phyloP scores from a whole-genome alignment of 2,888 invertebrate species.

The Limenitis arthemis region DNA sequence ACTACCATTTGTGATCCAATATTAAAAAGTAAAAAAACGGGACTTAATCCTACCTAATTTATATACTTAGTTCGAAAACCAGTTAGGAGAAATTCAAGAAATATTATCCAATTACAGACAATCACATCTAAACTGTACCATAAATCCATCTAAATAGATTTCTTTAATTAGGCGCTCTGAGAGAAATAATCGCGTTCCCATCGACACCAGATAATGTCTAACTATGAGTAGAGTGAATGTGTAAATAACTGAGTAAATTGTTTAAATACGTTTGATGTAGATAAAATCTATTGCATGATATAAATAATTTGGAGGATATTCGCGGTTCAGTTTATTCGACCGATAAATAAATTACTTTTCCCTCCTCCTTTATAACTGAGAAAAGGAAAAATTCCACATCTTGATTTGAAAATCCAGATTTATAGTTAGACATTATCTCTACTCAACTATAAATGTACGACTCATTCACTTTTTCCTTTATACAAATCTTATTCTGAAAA shows the following conservation, averaged over 20 bases:
- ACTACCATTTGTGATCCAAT: too few species aligned
- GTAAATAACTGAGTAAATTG: too few species aligned
- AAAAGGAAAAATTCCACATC: conserved; percentile 1
- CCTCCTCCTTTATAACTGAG: background rate
- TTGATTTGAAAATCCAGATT: conserved; percentile 16
- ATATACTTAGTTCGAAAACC: too few species aligned
- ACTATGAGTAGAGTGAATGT: too few species aligned
- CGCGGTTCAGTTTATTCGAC: background rate
- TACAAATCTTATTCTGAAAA: too few species aligned
- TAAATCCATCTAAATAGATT: conserved; percentile 20
- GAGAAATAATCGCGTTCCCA: conserved; percentile 17
- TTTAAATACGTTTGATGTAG: background rate
- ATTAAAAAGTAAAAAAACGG: too few species aligned
- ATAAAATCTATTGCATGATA: background rate
- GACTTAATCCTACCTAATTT: too few species aligned
- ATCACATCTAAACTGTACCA: conserved; percentile 13
- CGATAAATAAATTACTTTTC: background rate
- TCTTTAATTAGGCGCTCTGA: conserved; percentile 19
- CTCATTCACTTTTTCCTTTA: too few species aligned
- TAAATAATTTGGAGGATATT: too few species aligned
- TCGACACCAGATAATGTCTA: conserved; percentile 17
- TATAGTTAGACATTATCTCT: too few species aligned
- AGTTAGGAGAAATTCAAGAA: conserved; percentile 10
- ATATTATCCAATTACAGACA: conserved; percentile 15
- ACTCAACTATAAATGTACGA: too few species aligned